Percentiles rank a stretch among this genome's conserved stretches.
Evolutionary conservation across 2,888 invertebrate genomes (phyloP).

Genomic region (Conus canariensis): DNA sequence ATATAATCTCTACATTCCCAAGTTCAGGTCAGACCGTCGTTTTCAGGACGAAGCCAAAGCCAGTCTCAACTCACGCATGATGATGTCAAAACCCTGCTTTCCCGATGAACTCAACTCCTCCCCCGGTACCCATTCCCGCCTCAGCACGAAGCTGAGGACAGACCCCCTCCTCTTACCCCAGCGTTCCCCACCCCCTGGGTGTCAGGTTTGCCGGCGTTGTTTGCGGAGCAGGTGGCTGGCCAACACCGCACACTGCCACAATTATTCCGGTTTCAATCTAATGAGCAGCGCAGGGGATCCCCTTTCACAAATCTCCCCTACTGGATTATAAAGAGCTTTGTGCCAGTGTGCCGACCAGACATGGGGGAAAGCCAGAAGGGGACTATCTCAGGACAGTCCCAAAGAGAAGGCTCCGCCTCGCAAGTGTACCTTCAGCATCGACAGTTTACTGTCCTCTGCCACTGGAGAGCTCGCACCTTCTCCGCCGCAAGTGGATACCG

Average conservation of each 20-base stretch:
- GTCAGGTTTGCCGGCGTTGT: background rate
- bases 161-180: background rate
- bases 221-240: background rate
- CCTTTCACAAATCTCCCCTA: background rate
- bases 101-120: background rate
- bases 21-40: background rate
- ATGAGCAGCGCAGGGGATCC: slow-evolving; percentile 11
- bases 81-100: background rate
- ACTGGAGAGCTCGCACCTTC: background rate
- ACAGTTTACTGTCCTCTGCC: slow-evolving; percentile 29
- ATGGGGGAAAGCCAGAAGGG: background rate
- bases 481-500: background rate
- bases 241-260: slow-evolving; percentile 1
- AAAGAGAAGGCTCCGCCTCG: background rate
- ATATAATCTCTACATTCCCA: background rate
- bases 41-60: background rate
- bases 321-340: background rate
- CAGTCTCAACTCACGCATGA: background rate
- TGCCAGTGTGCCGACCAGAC: background rate
- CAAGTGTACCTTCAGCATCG: slow-evolving; percentile 28
- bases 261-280: slow-evolving; percentile 35
- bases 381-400: background rate
- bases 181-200: background rate
- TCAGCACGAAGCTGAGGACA: background rate
- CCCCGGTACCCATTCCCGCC: background rate